Conservation (phyloP, 2,113 vertebrate species). For the Notarius quadriscutis region DNA sequence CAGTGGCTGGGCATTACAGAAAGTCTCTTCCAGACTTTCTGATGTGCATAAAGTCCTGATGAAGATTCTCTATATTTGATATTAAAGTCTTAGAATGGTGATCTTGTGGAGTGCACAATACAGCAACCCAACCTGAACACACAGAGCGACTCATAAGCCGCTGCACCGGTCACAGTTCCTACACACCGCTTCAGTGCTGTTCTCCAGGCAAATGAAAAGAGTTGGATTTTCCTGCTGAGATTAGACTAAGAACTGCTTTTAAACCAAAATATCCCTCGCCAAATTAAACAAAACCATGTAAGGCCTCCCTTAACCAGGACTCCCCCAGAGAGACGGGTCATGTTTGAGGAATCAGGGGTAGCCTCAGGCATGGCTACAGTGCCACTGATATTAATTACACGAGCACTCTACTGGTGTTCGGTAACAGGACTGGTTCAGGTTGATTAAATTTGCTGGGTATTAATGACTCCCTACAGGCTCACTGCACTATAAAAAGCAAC, state of each 20-base stretch:
- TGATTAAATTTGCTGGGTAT: not conserved
- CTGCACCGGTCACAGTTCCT: not conserved
- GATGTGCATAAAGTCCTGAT: not conserved
- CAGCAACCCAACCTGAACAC: not conserved
- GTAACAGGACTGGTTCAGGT: not conserved
- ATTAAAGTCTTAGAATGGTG: not conserved
- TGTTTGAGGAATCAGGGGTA: conserved; percentile 5
- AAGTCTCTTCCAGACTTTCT: not conserved
- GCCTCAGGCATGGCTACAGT: conserved; percentile 11
- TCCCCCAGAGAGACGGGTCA: conserved; percentile 51
- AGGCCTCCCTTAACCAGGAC: conserved; percentile 8
- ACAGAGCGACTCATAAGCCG: not conserved
- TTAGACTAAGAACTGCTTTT: conserved; percentile 67
- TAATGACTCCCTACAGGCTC: not conserved
- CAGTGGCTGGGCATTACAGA: no score
- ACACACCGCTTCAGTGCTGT: conserved; percentile 51
- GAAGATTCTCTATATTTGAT: not conserved
- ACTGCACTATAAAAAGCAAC: not conserved
- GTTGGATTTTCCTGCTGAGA: conserved; percentile 74
- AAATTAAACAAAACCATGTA: conserved; percentile 53
- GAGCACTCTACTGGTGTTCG: not conserved
- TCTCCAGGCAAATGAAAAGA: conserved; percentile 61
- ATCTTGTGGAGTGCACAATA: not conserved
- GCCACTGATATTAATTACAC: conserved; percentile 19
- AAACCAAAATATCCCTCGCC: conserved; percentile 57